Conservation (phyloP, 37 sponge, comb jelly and placozoan species). For the Dysidea cf. avara region DNA sequence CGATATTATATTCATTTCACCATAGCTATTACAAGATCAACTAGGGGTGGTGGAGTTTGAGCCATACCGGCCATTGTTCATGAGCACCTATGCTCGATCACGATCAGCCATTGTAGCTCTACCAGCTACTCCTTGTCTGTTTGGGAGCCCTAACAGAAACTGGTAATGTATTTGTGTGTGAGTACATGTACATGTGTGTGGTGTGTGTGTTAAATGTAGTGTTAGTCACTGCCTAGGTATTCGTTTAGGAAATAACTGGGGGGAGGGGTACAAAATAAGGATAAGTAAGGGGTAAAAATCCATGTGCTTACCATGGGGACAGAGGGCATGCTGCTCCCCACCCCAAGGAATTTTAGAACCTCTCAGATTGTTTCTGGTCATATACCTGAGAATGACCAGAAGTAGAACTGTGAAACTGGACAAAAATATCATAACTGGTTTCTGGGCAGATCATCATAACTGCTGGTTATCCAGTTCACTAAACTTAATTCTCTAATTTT, state of each 20-base stretch:
- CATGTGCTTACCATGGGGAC: too few species aligned
- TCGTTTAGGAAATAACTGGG: neutral
- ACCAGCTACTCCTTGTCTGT: slow-evolving; percentile 80
- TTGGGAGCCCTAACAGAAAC: slow-evolving; percentile 87
- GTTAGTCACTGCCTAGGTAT: neutral
- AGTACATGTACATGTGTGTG: neutral
- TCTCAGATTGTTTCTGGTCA: too few species aligned
- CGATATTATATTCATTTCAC: neutral
- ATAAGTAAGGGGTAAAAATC: too few species aligned
- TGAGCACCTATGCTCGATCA: slow-evolving; percentile 55
- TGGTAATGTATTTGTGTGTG: slow-evolving; percentile 46
- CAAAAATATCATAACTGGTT: too few species aligned
- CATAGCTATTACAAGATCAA: slow-evolving; percentile 85
- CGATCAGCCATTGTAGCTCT: slow-evolving; percentile 60
- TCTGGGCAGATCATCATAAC: too few species aligned
- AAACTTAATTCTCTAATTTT: too few species aligned
- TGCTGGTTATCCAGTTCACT: too few species aligned
- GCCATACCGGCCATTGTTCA: slow-evolving; percentile 86
- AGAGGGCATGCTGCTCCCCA: too few species aligned
- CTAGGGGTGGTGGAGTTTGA: slow-evolving; percentile 90
- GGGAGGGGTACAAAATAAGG: too few species aligned
- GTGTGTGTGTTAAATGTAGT: neutral
- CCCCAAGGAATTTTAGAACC: too few species aligned
- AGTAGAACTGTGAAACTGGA: too few species aligned
- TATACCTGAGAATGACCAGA: too few species aligned